These are phyloP conservation scores for Euschistus heros DNA, from an alignment of 1,140 invertebrate genomes.

Conservation along the genomic window DNA sequence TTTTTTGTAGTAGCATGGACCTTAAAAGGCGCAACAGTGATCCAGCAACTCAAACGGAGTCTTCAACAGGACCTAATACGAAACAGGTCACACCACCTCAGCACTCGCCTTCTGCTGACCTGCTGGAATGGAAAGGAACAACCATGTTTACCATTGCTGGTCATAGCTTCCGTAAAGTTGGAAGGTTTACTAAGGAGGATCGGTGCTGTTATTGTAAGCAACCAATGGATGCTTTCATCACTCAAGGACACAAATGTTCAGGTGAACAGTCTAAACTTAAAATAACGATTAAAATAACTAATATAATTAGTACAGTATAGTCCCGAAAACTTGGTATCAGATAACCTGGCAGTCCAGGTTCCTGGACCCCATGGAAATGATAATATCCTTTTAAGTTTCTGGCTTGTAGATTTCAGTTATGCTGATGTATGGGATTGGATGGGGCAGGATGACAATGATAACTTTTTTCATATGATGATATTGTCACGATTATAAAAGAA, in stretches of 20 bases:
- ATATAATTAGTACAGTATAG: too few relatives aligned
- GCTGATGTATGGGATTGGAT: too few relatives aligned
- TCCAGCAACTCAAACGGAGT: constrained; percentile 34
- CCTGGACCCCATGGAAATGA: too few relatives aligned
- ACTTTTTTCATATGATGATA: too few relatives aligned
- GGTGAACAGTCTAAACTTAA: too few relatives aligned
- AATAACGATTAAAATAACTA: too few relatives aligned
- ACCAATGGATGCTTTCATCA: constrained; percentile 66
- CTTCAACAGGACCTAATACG: background rate
- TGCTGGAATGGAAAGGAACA: constrained; percentile 44
- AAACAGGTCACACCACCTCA: constrained; percentile 10
- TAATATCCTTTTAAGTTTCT: too few relatives aligned
- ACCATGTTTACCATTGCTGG: constrained; percentile 53
- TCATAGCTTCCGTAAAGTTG: constrained; percentile 60
- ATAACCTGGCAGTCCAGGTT: too few relatives aligned
- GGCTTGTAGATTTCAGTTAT: too few relatives aligned
- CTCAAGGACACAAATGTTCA: constrained; percentile 70
- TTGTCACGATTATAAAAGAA: too few relatives aligned
- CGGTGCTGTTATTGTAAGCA: constrained; percentile 62
- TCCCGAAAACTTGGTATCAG: too few relatives aligned
- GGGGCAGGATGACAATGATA: too few relatives aligned
- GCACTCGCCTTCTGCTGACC: constrained; percentile 34
- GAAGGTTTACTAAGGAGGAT: constrained; percentile 63
- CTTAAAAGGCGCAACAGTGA: constrained; percentile 58
- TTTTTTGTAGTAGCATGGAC: constrained; percentile 32